A percentile compares a stretch with the other conserved stretches of the same genome.
These are phyloP conservation scores for Mythimna vitellina DNA, from an alignment of 2,888 invertebrate species.

Conservation along the genomic window DNA sequence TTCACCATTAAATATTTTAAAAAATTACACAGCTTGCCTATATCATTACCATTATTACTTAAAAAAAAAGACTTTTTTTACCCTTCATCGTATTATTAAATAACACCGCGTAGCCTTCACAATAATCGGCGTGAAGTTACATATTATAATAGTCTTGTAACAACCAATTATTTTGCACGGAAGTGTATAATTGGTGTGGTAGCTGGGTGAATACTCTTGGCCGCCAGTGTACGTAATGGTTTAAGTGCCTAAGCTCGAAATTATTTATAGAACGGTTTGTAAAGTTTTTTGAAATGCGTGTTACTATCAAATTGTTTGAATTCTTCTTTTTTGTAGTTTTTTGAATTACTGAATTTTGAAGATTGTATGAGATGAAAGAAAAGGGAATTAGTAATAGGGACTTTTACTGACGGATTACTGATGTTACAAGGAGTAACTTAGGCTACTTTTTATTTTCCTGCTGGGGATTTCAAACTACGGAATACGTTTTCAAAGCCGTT, in stretches of 20 bases:
- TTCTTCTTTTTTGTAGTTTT: not conserved
- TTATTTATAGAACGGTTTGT: conserved; percentile 52
- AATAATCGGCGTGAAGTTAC: conserved; percentile 62
- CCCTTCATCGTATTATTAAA: conserved; percentile 51
- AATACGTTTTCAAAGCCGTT: no score
- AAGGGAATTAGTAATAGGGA: no score
- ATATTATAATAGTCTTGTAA: conserved; percentile 65
- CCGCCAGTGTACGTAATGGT: conserved; percentile 37
- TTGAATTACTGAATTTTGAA: not conserved
- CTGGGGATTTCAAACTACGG: no score
- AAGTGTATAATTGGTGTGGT: conserved; percentile 68
- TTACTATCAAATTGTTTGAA: conserved; percentile 29
- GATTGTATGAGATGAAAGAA: no score
- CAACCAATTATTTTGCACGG: conserved; percentile 72
- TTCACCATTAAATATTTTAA: not conserved
- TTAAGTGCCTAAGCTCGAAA: conserved; percentile 43
- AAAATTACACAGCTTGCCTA: not conserved
- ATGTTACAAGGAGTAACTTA: no score
- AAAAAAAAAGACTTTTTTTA: conserved; percentile 21
- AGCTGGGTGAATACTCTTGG: conserved; percentile 57
- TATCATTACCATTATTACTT: conserved; percentile 11
- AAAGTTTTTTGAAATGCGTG: conserved; percentile 36
- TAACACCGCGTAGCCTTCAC: conserved; percentile 48
- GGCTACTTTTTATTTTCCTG: no score
- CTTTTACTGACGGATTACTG: no score